Evolutionary conservation across 2,888 invertebrate species (phyloP), one percentile per base, ranked within the genome.

Genomic region (Hirtodrosophila trivittata): DNA sequence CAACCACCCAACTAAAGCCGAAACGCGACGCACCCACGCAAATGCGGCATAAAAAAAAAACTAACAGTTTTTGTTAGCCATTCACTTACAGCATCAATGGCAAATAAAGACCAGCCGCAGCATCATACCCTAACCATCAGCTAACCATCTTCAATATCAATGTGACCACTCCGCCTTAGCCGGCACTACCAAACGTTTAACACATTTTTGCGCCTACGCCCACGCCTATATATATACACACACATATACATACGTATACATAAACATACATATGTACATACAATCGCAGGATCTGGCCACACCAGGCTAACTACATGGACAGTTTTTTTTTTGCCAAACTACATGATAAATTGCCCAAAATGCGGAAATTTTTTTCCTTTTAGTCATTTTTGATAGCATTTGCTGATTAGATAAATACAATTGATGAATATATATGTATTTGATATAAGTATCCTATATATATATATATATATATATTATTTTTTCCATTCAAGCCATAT

Each of bases 161-260:
- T 60, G 45, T 56, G 35, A 62, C 35, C 42, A 47, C 28, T 25
- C 18, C 37, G 42, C 42, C 55, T 56, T 56, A 51, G 68, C 73
- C 72, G 74, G 74, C 69, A 66, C 43, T 33, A 37, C 28, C 13
- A 60, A 25, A 45, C 64, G 51, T 57, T 75, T 52, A 70, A 71
- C 59, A 70, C 70, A 56, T 66, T 62, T 37, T 57, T 51, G 76
- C 76, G 83, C 83, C 83, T 74, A 83, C 83, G 80, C 83, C 77
- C 80, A 76, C 68, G 64, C 66, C 49, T 56, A 58, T 47, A 59
- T 59, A 66, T 66, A 66, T 73, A 58, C 59, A 60, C 66, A 46
- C 32, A 41, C 14, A 54, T 28, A 42, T 18, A 57, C 47, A 33
- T 6, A 10, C 32, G 13, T 5, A 25, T 18, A 10, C 30, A 51